Base-by-base conservation (phyloP, 1,140 invertebrate genomes). In the Agrilus planipennis region DNA sequence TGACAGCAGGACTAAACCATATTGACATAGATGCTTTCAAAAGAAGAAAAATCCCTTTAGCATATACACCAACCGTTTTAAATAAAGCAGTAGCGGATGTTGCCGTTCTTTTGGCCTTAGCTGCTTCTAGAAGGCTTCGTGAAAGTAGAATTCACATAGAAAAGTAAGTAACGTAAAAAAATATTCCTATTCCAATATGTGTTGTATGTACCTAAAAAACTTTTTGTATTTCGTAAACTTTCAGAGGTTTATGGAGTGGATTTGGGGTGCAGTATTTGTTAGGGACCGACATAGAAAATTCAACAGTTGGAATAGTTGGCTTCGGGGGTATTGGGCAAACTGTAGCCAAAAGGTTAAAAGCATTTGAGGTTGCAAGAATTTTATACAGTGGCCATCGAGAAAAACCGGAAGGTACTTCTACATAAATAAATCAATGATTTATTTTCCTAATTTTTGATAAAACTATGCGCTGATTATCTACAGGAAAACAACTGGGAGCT, bases 221-320 rank as follows among this genome's bases (percentile, higher is more conserved):
- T n/a, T n/a, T n/a, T n/a, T n/a, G n/a, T n/a, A n/a, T n/a, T n/a
- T n/a, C n/a, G 47, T 76, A 82, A 60, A 73, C 87, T 16, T 69
- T 68, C 47, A 79, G 75, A 54, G 84, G 84, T 4, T 79, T 77
- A 41, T 92, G 89, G 89, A 75, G 69, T 41, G 72, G 81, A 0
- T 94, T 89, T 89, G 75, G 83, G 3, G 89, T 89, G 1, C 71
- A 75, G 36, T 93, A 84, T 79, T 81, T 69, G 31, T 56, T 82
- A 30, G 79, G 80, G 0, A 67, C 70, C 36, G 79, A 83, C 46
- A 65, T 83, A 19, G 56, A 65, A 3, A 74, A 73, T 18, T 80
- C 83, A 4, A 87, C 82, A 0, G 77, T 88, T 2, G 86, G 86
- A 1, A 79, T 89, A 25, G 71, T 89, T 10, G 86, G 86, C 11